Evolutionary conservation across 1,140 invertebrate genomes (phyloP), one percentile per base, ranked within the genome.

Genomic region (Drosophila auraria): DNA sequence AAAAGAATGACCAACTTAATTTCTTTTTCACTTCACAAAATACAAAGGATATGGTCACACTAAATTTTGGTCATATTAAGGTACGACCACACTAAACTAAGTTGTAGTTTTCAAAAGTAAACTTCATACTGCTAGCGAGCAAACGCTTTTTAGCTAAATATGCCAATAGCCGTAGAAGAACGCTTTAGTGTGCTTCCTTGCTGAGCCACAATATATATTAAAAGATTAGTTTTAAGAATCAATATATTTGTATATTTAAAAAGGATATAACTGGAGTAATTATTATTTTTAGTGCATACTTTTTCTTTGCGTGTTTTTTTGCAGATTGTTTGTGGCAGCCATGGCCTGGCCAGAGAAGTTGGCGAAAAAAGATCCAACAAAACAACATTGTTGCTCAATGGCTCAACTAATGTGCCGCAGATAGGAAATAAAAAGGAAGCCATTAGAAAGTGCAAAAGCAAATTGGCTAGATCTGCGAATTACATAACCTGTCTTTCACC

Each of bases 371-470:
- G 2, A 68, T 71, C 30, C 63, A 69, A 69, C 40, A 51, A 15
- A 69, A 71, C 69, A 68, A 72, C 63, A 89, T 76, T 66, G 87
- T 84, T 81, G 84, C 84, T 89, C 84, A 87, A 89, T 87, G 84
- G 84, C 62, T 69, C 66, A 84, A 84, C 84, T 84, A 89, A 87
- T 89, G 84, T 84, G 81, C 65, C 45, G 66, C 49, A 81, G 84
- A 87, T 87, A 89, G 68, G 66, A 71, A 57, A 65, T 45, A 64
- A 40, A 59, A 57, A 65, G 57, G 76, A 50, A 76, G 66, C 80
- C 81, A 87, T 87, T 87, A 87, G 84, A 87, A 87, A 87, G 84
- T 87, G 82, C 54, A 73, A 60, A 73, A 83, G 76, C 70, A 83
- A 83, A 89, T 87, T 84, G 81, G 56, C 61, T 66, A 60, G 38